Base-by-base conservation (phyloP, 1,140 invertebrate species). In the Tetranychus urticae region DNA sequence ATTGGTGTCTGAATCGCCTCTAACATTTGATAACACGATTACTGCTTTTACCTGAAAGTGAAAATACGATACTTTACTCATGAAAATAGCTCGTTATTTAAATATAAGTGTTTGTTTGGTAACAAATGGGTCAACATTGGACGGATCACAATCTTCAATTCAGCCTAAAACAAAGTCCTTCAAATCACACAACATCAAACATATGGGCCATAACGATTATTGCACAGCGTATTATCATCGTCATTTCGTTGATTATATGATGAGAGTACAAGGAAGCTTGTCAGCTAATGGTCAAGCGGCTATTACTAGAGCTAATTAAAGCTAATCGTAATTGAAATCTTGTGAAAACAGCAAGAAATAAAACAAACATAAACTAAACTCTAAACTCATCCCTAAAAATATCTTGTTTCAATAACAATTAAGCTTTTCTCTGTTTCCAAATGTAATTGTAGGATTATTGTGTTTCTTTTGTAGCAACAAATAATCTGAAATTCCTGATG, bases 1-100 rank as follows among this genome's bases (percentile, higher is more conserved):
- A 78, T 78, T 82, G 33, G 79, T 82, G 50, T 88, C 85, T 64
- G 88, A 85, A 70, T 76, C 94, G 35, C 88, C 88, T 23, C 76
- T 79, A 54, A 82, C 83, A 14, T 93, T 90, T 71, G 81, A 82
- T 10, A 73, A 82, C 63, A 79, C 81, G 2, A 87, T 86, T 1
- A 88, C 88, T 36, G 81, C 84, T 55, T 87, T 84, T 71, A 96
- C 88, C 2, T 93, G 90, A 94, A 75, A 90, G 90, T 5, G 89
- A 94, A 74, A 93, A 94, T 70, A 91, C 88, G 1, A 88, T 94
- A 14, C 74, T 96, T 66, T 74, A 86, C 48, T 73, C 93, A 3
- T 90, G 23, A 23, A 96, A 76, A 88, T 85, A 1, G 88, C 88
- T 2, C 80, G 85, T 77, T 83, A 69, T 36, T 31, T 48, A 36